phyloP scores from a whole-genome alignment of 2,797 vertebrate species.

The Garrulus glandarius region DNA sequence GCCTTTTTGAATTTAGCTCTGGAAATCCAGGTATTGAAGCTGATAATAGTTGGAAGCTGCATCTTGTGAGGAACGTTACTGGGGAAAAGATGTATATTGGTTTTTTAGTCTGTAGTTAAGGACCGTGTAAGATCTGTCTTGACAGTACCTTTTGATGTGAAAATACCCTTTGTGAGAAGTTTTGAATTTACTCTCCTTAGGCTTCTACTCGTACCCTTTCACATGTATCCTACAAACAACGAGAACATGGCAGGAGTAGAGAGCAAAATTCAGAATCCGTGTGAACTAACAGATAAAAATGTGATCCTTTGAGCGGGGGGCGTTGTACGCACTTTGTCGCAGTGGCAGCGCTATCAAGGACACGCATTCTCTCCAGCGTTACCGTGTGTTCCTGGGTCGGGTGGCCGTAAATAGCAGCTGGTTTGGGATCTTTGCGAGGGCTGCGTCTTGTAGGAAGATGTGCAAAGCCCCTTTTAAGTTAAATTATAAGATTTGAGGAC shows the following conservation, averaged over 20 bases:
- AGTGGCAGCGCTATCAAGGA: neutral
- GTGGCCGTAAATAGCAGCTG: accelerated
- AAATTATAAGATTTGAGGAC: accelerated
- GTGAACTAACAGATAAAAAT: neutral
- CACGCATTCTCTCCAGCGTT: neutral
- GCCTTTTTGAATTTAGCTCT: neutral
- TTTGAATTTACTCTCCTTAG: neutral
- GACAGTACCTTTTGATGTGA: neutral
- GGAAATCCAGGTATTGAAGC: neutral
- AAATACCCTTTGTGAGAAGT: neutral
- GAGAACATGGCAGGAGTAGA: neutral
- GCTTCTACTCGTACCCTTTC: neutral
- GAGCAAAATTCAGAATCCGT: neutral
- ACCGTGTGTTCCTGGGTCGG: conserved; percentile 3
- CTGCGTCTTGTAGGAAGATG: neutral
- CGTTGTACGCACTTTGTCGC: neutral
- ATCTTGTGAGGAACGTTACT: neutral
- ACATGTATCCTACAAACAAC: neutral
- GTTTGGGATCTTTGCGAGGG: accelerated
- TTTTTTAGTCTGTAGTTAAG: neutral
- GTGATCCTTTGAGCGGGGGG: neutral
- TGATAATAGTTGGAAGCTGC: neutral
- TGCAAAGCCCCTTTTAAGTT: accelerated
- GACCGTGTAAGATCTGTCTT: neutral
- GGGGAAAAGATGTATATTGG: no score